Percentiles rank a stretch among this genome's conserved stretches.
Evolutionary conservation across 2,888 invertebrate species (phyloP).

Genomic region (Crossocerus cetratus): DNA sequence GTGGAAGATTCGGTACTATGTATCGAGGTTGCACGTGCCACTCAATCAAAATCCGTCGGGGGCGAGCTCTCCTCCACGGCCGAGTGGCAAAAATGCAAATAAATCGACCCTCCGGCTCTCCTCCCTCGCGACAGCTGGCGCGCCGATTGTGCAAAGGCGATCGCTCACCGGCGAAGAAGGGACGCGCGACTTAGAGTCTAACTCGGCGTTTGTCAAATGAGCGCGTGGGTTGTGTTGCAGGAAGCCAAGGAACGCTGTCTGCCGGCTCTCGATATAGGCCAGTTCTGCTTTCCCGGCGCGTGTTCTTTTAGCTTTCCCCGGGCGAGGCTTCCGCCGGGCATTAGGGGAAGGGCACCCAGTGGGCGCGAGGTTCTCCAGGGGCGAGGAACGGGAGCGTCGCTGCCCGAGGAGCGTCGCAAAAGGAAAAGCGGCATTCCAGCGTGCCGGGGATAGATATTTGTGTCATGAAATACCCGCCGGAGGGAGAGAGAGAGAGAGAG

Average conservation of each 20-base stretch:
- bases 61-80: constrained; percentile 14
- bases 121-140: too few species aligned
- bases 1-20: too few species aligned
- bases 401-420: constrained; percentile 58
- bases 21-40: too few species aligned
- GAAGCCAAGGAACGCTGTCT: constrained; percentile 5
- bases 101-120: constrained; percentile 44
- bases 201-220: too few species aligned
- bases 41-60: neutral
- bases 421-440: constrained; percentile 67
- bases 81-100: constrained; percentile 54
- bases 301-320: too few species aligned
- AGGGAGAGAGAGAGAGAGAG: constrained; percentile 33
- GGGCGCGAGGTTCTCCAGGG: constrained; percentile 35
- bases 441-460: constrained; percentile 69
- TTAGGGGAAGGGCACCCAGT: constrained; percentile 4
- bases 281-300: too few species aligned
- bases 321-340: too few species aligned
- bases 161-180: neutral
- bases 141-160: constrained; percentile 17
- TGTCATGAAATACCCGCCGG: constrained; percentile 67
- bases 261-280: too few species aligned
- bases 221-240: too few species aligned
- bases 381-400: constrained; percentile 46
- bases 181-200: too few species aligned